phyloP scores from a whole-genome alignment of 2,888 invertebrate species.

The Coelogynopora nodosa region DNA sequence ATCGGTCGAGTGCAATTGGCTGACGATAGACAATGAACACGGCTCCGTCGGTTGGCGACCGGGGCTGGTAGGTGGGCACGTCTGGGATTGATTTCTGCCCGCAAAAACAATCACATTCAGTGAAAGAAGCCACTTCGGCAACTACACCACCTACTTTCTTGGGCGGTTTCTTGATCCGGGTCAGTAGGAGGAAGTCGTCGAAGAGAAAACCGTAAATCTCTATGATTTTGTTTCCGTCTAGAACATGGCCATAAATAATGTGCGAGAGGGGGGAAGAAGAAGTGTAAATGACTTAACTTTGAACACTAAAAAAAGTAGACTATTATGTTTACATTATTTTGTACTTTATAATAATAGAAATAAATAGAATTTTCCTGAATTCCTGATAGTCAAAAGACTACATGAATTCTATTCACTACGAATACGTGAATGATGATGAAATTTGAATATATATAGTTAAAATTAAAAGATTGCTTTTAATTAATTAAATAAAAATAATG shows the following conservation, averaged over 20 bases:
- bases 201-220: constrained; percentile 68
- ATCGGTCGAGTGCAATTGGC: constrained; percentile 64
- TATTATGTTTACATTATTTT: too few species aligned
- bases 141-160: constrained; percentile 61
- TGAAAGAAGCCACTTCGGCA: constrained; percentile 31
- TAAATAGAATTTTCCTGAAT: too few species aligned
- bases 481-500: too few species aligned
- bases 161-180: constrained; percentile 65
- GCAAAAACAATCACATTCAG: constrained; percentile 42
- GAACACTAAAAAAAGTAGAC: too few species aligned
- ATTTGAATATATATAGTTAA: too few species aligned
- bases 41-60: constrained; percentile 51
- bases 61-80: constrained; percentile 32
- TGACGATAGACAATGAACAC: constrained; percentile 62
- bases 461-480: too few species aligned
- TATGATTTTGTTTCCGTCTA: constrained; percentile 66
- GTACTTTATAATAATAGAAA: too few species aligned
- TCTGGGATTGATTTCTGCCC: constrained; percentile 45
- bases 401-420: too few species aligned
- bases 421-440: too few species aligned
- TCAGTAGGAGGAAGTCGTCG: constrained; percentile 68
- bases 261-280: neutral
- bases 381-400: too few species aligned
- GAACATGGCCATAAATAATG: constrained; percentile 47
- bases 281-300: neutral